Evolutionary conservation across 2,888 invertebrate species (phyloP).

Genomic region (Isotomurus palustris): DNA sequence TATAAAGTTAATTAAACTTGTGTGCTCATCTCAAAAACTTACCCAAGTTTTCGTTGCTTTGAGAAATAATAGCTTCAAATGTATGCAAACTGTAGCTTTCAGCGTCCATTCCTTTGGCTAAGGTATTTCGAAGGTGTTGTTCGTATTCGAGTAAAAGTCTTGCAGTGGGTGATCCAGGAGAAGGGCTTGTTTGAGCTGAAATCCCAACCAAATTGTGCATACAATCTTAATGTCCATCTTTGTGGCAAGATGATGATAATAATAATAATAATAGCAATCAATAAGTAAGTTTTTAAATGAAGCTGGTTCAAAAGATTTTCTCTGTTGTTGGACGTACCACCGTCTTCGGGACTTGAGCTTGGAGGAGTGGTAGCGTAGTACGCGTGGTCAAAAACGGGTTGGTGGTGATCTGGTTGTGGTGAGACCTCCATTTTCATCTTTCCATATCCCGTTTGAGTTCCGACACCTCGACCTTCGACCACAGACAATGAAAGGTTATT

Average conservation of each 20-base stretch:
- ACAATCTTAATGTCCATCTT: not conserved
- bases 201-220: not conserved
- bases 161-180: constrained; percentile 75
- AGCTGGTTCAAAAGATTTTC: no score
- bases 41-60: constrained; percentile 90
- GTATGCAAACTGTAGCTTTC: constrained; percentile 91
- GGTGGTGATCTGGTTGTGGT: constrained; percentile 75
- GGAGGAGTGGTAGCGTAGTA: constrained; percentile 87
- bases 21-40: no score
- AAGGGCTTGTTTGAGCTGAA: constrained; percentile 53
- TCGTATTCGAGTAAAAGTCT: constrained; percentile 84
- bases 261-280: no score
- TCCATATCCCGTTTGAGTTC: constrained; percentile 42
- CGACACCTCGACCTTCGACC: constrained; percentile 44
- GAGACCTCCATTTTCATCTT: constrained; percentile 59
- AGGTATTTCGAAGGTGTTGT: constrained; percentile 78
- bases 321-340: constrained; percentile 61
- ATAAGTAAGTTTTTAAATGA: no score
- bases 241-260: no score
- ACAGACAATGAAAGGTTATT: not conserved
- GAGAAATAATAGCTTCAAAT: constrained; percentile 84
- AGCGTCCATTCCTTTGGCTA: constrained; percentile 92
- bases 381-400: constrained; percentile 86
- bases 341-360: constrained; percentile 64
- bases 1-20: no score